Percentiles rank a stretch among this genome's conserved stretches.
phyloP scores from a whole-genome alignment of 2,797 vertebrate genomes.

The Erithacus rubecula region DNA sequence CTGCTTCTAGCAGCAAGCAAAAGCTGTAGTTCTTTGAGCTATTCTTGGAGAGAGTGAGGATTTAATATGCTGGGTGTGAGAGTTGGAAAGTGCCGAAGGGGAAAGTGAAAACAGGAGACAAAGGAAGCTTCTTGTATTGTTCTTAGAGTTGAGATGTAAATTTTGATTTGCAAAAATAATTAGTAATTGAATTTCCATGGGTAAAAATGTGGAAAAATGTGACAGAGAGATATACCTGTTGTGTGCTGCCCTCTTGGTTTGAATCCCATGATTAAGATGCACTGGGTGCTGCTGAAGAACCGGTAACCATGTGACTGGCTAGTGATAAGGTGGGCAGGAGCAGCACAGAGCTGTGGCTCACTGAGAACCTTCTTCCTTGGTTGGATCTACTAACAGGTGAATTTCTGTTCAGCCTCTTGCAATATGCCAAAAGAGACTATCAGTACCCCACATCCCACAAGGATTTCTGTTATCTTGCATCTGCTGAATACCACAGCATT shows the following conservation, averaged over 20 bases:
- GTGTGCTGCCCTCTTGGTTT: background rate
- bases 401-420: background rate
- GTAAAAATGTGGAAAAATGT: background rate
- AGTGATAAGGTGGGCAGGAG: background rate
- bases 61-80: background rate
- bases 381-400: background rate
- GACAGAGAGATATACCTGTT: background rate
- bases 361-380: background rate
- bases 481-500: background rate
- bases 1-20: background rate
- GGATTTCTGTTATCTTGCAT: background rate
- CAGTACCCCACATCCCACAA: background rate
- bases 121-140: background rate
- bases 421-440: rapidly evolving
- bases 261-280: background rate
- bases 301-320: rapidly evolving
- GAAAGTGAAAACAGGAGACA: background rate
- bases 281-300: background rate
- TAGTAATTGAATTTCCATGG: background rate
- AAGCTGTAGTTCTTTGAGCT: background rate
- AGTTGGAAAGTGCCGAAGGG: background rate
- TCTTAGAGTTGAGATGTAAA: background rate
- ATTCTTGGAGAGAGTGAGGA: background rate
- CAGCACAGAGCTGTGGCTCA: background rate
- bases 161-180: background rate